Evolutionary conservation across 1,140 invertebrate genomes (phyloP), one percentile per base, ranked within the genome.

Genomic region (Harlomillsia oculata): DNA sequence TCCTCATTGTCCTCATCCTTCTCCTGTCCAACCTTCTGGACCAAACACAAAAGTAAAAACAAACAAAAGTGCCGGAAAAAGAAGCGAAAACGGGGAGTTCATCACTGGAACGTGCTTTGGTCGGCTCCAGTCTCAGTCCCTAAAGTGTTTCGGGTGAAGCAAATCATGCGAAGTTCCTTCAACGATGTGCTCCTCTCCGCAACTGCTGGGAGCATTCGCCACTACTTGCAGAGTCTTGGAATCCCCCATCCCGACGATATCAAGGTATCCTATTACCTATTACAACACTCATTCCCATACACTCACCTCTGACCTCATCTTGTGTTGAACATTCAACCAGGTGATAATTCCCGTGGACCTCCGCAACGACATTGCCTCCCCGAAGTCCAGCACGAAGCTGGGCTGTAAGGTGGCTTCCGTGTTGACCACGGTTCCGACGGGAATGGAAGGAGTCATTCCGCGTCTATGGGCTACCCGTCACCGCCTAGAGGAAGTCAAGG

Each of bases 381-480:
- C 66, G 14, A 66, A 68, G 39, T 43, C 59, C 9, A 56, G 65
- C 28, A 65, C 68, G 1, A 61, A 67, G 5, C 68, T 76, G 54
- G 72, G 72, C 21, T 73, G 71, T 44, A 69, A 74, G 45, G 73
- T 72, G 51, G 66, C 75, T 1, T 68, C 75, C 16, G 72, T 77
- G 3, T 63, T 73, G 23, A 57, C 76, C 4, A 64, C 70, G 5
- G 64, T 80, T 21, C 77, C 78, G 9, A 73, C 75, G 11, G 74
- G 73, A 51, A 74, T 72, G 2, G 78, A 80, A 64, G 77, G 76
- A 9, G 74, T 75, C n/a, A 76, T 80, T 40, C 79, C 79, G 9
- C 67, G 78, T n/a, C 69, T 80, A 5, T 80, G 79, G 79, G 74
- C 73, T 29, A 72, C 77, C 18, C 71, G 77, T 30, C 67, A 72